Conservation (phyloP, 2,113 vertebrate genomes). For the Lagopus muta region DNA sequence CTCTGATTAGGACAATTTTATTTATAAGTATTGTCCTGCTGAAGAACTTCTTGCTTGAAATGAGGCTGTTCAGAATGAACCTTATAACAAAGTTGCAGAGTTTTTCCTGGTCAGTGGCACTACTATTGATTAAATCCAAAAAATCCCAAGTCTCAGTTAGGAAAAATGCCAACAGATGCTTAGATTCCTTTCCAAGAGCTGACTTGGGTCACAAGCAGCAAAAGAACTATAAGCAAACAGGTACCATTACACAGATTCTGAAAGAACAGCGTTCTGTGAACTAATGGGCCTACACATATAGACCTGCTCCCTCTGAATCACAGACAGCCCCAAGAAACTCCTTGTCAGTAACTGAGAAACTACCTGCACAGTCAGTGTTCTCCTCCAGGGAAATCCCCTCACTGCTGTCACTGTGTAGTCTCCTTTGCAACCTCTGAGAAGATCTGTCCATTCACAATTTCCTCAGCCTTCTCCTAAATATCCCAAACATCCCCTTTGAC, state of each 20-base stretch:
- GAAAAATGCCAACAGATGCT: not conserved
- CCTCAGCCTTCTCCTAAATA: not conserved
- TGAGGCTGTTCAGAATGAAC: not conserved
- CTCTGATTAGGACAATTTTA: not conserved
- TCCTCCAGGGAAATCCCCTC: not conserved
- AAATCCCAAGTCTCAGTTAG: not conserved
- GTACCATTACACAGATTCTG: not conserved
- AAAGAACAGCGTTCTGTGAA: not conserved
- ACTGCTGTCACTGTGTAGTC: not conserved
- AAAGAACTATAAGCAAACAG: not conserved
- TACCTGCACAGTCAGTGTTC: accelerated
- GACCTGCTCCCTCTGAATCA: accelerated
- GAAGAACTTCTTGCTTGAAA: not conserved
- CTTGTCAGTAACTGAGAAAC: not conserved
- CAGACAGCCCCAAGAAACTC: not conserved
- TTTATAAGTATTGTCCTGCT: not conserved
- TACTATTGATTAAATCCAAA: not conserved
- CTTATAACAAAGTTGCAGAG: not conserved
- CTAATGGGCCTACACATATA: not conserved
- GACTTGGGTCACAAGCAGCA: not conserved
- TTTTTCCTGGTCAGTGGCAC: not conserved
- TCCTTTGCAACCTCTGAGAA: not conserved
- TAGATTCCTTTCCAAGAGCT: accelerated
- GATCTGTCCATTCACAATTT: not conserved
- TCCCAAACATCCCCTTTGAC: not conserved